phyloP scores from a whole-genome alignment of 2,113 vertebrate species.

The Microcebus jonahi region DNA sequence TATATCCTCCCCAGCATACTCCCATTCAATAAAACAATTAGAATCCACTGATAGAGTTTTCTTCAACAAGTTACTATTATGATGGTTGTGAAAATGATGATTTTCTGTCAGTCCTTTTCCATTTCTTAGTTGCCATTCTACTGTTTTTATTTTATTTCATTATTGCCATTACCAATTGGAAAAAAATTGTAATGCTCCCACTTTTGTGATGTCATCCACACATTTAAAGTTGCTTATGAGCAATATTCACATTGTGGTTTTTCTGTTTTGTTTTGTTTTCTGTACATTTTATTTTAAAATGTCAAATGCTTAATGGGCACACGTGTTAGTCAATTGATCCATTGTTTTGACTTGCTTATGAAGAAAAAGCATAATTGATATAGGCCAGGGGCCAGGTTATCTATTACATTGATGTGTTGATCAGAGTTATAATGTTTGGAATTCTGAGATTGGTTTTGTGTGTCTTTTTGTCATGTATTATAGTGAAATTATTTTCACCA shows the following conservation, averaged over 20 bases:
- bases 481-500: not conserved
- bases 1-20: not conserved
- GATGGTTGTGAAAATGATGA: not conserved
- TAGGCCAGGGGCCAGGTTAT: not conserved
- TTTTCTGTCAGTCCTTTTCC: not conserved
- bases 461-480: not conserved
- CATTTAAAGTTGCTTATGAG: not conserved
- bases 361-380: not conserved
- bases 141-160: not conserved
- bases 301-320: not conserved
- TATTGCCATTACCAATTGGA: not conserved
- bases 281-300: constrained; percentile 2
- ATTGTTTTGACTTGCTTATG: not conserved
- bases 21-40: not conserved
- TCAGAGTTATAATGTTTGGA: not conserved
- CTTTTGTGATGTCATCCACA: not conserved
- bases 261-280: not conserved
- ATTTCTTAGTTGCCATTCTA: not conserved
- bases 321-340: not conserved
- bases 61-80: not conserved
- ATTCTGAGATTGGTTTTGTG: not conserved
- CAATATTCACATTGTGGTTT: not conserved
- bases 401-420: not conserved
- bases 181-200: not conserved
- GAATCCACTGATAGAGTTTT: not conserved